A percentile compares a stretch with the other conserved stretches of the same genome.
Conservation (phyloP, 2,113 vertebrate species). For the Galbula dea region DNA sequence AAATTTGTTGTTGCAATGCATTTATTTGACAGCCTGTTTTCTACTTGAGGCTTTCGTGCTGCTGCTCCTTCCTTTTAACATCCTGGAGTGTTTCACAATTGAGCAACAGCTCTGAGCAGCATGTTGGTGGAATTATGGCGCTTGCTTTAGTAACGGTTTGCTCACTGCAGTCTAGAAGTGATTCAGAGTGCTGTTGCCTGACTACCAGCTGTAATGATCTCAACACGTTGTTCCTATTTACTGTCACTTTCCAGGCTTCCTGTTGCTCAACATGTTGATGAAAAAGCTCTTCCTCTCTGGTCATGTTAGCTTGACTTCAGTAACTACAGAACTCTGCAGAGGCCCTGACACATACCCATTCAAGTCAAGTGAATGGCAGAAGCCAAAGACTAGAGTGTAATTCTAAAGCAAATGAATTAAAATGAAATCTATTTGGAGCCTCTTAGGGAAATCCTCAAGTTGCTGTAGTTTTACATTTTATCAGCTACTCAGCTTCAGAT, state of each 20-base stretch:
- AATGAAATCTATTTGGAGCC: neutral
- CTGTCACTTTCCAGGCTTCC: slow-evolving; percentile 65
- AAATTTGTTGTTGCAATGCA: neutral
- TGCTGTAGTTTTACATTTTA: neutral
- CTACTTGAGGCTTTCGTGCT: slow-evolving; percentile 35
- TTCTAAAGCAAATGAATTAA: neutral
- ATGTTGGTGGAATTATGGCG: slow-evolving; percentile 11
- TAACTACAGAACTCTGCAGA: neutral
- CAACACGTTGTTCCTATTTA: slow-evolving; percentile 66
- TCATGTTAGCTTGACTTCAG: neutral
- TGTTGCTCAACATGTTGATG: slow-evolving; percentile 48
- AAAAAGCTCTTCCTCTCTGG: slow-evolving; percentile 45
- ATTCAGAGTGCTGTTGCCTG: slow-evolving; percentile 63
- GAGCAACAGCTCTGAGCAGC: slow-evolving; percentile 49
- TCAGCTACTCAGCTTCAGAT: neutral
- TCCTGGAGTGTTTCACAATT: slow-evolving; percentile 37
- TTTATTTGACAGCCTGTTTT: neutral
- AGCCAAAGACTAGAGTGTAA: neutral
- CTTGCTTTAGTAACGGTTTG: slow-evolving; percentile 43
- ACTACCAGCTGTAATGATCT: slow-evolving; percentile 62
- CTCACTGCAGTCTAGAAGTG: slow-evolving; percentile 13
- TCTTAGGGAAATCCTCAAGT: neutral
- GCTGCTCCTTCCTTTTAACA: slow-evolving; percentile 26
- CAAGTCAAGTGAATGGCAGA: neutral
- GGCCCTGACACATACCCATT: neutral